phyloP scores from a whole-genome alignment of 2,888 invertebrate genomes.

The Venusia cambrica region DNA sequence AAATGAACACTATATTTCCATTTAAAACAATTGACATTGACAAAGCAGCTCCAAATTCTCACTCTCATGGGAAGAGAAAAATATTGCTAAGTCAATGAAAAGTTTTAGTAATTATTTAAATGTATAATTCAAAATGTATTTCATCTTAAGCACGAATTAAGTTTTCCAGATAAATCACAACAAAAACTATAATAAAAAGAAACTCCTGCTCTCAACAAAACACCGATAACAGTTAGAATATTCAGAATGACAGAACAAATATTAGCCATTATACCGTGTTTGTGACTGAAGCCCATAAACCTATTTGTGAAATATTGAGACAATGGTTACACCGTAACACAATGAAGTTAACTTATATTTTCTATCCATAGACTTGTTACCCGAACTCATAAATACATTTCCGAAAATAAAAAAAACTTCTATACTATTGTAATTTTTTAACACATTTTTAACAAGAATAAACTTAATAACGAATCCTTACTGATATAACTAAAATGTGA shows the following conservation, averaged over 20 bases:
- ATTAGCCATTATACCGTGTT: constrained; percentile 74
- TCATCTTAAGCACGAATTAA: too few relatives aligned
- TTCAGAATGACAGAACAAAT: constrained; percentile 68
- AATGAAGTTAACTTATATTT: constrained; percentile 55
- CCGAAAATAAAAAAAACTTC: too few relatives aligned
- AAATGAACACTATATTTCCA: constrained; percentile 54
- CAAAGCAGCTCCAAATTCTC: constrained; percentile 12
- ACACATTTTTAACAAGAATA: too few relatives aligned
- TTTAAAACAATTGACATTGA: constrained; percentile 23
- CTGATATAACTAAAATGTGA: too few relatives aligned
- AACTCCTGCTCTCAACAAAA: constrained; percentile 14
- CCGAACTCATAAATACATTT: constrained; percentile 39
- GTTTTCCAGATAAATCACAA: background rate
- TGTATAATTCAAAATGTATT: background rate
- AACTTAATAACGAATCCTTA: too few relatives aligned
- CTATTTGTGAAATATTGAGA: constrained; percentile 67
- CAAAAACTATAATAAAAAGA: constrained; percentile 7
- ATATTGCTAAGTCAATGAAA: constrained; percentile 24
- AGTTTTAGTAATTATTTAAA: constrained; percentile 19
- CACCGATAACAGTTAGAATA: constrained; percentile 31
- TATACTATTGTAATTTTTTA: too few relatives aligned
- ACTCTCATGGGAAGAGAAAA: background rate
- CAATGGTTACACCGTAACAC: constrained; percentile 67
- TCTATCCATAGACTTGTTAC: constrained; percentile 48
- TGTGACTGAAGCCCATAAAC: constrained; percentile 70